Conservation (phyloP, 2,888 invertebrate species). For the Drosophila greeni region DNA sequence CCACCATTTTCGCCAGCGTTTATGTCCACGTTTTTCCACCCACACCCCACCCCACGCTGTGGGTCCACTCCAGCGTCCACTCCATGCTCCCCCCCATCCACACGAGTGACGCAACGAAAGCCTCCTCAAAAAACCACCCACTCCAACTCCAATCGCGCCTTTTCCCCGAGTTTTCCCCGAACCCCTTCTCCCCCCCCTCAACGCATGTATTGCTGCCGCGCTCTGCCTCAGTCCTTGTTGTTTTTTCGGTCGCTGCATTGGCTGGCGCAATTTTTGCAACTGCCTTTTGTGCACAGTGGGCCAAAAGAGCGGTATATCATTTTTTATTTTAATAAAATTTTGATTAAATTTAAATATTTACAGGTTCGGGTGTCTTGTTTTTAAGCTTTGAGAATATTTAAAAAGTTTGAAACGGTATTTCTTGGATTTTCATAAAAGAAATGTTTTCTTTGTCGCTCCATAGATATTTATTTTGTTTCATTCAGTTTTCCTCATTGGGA, state of each 20-base stretch:
- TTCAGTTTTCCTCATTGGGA: too few relatives aligned
- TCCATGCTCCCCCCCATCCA: background rate
- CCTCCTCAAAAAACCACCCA: conserved; percentile 5
- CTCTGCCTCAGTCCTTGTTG: conserved; percentile 29
- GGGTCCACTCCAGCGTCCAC: background rate
- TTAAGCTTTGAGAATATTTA: background rate
- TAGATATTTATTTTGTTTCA: background rate
- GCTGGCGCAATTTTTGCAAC: conserved; percentile 51
- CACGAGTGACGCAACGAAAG: conserved; percentile 20
- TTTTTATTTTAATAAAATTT: background rate
- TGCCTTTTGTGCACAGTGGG: conserved; percentile 57
- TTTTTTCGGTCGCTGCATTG: conserved; percentile 57
- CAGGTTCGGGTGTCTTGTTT: background rate
- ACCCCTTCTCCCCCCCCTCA: conserved; percentile 13
- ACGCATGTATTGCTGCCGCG: conserved; percentile 37
- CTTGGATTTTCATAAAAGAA: background rate
- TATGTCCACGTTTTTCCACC: conserved; percentile 18
- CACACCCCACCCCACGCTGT: background rate
- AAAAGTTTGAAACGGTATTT: background rate
- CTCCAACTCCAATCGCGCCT: conserved; percentile 7
- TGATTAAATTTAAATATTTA: background rate
- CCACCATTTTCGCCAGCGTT: conserved; percentile 27
- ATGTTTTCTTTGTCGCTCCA: background rate
- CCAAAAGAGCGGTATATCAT: background rate
- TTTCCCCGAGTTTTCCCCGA: conserved; percentile 12